Conservation (phyloP, 2,888 invertebrate genomes). For the Andrena bicolor region DNA sequence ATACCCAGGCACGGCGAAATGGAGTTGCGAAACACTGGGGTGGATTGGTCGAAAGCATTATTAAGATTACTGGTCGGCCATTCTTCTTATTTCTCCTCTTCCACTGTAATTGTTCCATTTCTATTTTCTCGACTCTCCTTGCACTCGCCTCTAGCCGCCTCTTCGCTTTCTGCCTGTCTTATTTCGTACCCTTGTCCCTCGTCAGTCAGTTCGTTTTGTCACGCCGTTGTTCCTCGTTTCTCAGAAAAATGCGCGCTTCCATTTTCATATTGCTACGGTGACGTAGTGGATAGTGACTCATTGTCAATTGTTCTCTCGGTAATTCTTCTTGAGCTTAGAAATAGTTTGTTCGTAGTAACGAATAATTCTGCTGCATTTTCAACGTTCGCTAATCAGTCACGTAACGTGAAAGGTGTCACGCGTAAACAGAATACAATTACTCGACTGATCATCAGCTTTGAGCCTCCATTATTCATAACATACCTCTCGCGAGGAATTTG, state of each 20-base stretch:
- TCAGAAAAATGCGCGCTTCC: conserved; percentile 39
- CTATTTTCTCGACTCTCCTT: conserved; percentile 25
- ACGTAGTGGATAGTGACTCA: conserved; percentile 22
- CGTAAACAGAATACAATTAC: not conserved
- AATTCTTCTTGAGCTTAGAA: not conserved
- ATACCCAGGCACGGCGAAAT: conserved; percentile 2
- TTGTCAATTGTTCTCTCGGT: not conserved
- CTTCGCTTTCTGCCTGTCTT: conserved; percentile 24
- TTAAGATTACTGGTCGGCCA: conserved; percentile 66
- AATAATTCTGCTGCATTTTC: not conserved
- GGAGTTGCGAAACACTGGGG: conserved; percentile 30
- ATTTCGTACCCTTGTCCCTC: not conserved
- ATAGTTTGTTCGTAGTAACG: not conserved
- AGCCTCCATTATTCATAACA: not conserved
- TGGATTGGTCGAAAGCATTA: conserved; percentile 68
- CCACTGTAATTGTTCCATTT: conserved; percentile 47
- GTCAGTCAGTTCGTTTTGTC: conserved; percentile 16
- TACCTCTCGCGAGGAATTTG: not conserved
- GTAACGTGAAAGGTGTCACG: not conserved
- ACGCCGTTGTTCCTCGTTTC: conserved; percentile 8
- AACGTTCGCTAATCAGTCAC: not conserved
- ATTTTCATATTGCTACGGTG: conserved; percentile 60
- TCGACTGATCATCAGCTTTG: not conserved
- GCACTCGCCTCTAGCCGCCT: not conserved
- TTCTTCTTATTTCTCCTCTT: conserved; percentile 44